phyloP scores from a whole-genome alignment of 2,888 invertebrate species.

The Calliphora vomitoria region DNA sequence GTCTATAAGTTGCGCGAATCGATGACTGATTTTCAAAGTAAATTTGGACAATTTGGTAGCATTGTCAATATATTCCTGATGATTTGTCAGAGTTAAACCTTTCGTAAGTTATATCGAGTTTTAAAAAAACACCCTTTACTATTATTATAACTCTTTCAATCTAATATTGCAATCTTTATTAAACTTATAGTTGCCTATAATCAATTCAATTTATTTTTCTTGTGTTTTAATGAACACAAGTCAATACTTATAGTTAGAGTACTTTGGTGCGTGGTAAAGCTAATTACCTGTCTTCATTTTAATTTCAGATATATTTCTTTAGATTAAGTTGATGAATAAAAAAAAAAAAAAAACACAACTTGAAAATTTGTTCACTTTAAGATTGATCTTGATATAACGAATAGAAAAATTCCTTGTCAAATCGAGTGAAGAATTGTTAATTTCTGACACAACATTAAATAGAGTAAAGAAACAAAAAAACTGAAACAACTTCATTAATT shows the following conservation, averaged over 20 bases:
- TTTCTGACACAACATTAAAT: conserved; percentile 71
- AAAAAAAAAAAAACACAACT: conserved; percentile 14
- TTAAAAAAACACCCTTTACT: too few relatives aligned
- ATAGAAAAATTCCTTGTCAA: conserved; percentile 38
- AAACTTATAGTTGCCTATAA: background rate
- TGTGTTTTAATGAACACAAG: conserved; percentile 22
- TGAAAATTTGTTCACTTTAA: conserved; percentile 59
- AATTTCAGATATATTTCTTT: conserved; percentile 69
- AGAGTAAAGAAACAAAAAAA: background rate
- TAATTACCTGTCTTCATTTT: conserved; percentile 66
- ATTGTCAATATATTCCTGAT: too few relatives aligned
- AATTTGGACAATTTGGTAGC: too few relatives aligned
- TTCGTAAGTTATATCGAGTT: too few relatives aligned
- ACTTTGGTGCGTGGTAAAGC: conserved; percentile 48
- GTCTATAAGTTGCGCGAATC: too few relatives aligned
- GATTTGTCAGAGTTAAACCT: too few relatives aligned
- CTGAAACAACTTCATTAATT: conserved; percentile 71
- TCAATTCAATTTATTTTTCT: conserved; percentile 44
- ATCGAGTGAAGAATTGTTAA: conserved; percentile 71
- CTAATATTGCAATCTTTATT: conserved; percentile 19
- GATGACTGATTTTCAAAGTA: too few relatives aligned
- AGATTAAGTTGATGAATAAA: conserved; percentile 45
- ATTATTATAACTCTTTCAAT: background rate
- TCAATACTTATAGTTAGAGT: background rate
- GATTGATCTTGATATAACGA: conserved; percentile 54